phyloP scores from a whole-genome alignment of 2,888 invertebrate species.

The Caradrina clavipalpis region DNA sequence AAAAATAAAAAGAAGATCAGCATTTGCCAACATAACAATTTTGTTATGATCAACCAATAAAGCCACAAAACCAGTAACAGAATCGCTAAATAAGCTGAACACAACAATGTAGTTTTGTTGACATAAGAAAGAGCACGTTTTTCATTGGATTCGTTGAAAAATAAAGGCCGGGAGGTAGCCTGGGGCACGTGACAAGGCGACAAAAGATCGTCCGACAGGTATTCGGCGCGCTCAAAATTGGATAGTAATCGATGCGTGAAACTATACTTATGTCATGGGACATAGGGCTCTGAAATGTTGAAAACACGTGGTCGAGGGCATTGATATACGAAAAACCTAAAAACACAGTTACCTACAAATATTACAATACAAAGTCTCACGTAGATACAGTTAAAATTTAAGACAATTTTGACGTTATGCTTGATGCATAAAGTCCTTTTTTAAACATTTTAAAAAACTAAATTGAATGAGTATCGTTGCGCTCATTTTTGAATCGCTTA shows the following conservation, averaged over 20 bases:
- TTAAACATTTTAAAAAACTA: too few species aligned
- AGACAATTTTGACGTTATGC: too few species aligned
- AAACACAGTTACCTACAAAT: too few species aligned
- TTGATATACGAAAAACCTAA: too few species aligned
- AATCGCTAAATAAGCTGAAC: slow-evolving; percentile 65
- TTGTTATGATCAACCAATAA: slow-evolving; percentile 49
- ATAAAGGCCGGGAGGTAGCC: slow-evolving; percentile 76
- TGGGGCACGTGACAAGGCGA: slow-evolving; percentile 84
- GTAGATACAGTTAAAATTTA: too few species aligned
- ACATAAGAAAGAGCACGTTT: slow-evolving; percentile 78
- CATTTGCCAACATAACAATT: slow-evolving; percentile 16
- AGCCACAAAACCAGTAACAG: slow-evolving; percentile 46
- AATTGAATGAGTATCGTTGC: too few species aligned
- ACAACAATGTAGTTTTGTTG: slow-evolving; percentile 71
- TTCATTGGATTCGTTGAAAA: slow-evolving; percentile 75
- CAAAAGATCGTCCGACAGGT: slow-evolving; percentile 87
- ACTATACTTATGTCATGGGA: slow-evolving; percentile 66
- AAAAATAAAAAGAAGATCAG: slow-evolving; percentile 3
- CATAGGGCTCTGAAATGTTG: slow-evolving; percentile 53
- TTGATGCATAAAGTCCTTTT: too few species aligned
- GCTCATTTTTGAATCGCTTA: too few species aligned
- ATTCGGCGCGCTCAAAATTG: slow-evolving; percentile 85
- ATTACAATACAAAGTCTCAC: too few species aligned
- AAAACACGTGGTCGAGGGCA: slow-evolving; percentile 15
- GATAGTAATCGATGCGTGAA: slow-evolving; percentile 89